A percentile compares a stretch with the other conserved stretches of the same genome.
Conservation (phyloP, 2,888 invertebrate species). For the Cheilosia urbana region DNA sequence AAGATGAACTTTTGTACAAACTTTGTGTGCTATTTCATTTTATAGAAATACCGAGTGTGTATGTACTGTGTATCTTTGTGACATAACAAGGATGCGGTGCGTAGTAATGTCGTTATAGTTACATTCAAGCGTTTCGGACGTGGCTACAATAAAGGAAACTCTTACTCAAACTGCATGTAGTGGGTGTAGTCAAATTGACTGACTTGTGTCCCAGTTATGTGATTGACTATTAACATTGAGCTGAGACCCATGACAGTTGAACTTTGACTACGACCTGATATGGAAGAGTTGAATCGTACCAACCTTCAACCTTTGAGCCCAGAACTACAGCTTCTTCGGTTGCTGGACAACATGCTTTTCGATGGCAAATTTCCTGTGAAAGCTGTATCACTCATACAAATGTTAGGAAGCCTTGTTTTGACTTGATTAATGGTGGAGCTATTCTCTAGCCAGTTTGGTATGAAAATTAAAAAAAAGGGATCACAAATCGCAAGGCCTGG, state of each 20-base stretch:
- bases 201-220: background rate
- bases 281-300: too few species aligned
- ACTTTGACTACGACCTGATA: too few species aligned
- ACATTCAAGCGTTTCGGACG: background rate
- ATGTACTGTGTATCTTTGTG: background rate
- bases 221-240: constrained; percentile 1
- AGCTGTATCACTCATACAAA: too few species aligned
- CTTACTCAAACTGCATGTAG: background rate
- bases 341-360: too few species aligned
- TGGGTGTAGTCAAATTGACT: background rate
- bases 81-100: background rate
- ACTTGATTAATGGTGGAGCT: too few species aligned
- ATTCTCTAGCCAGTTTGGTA: too few species aligned
- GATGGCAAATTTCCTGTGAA: too few species aligned
- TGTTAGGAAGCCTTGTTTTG: too few species aligned
- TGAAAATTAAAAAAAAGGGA: too few species aligned
- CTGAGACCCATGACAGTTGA: background rate
- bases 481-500: too few species aligned
- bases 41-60: background rate
- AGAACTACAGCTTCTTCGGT: too few species aligned
- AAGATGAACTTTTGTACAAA: constrained; percentile 20
- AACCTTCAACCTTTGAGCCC: too few species aligned
- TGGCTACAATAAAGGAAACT: background rate
- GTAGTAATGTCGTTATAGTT: background rate
- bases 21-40: background rate